Evolutionary conservation across 1,140 invertebrate species (phyloP).

Genomic region (Nasonia giraulti): DNA sequence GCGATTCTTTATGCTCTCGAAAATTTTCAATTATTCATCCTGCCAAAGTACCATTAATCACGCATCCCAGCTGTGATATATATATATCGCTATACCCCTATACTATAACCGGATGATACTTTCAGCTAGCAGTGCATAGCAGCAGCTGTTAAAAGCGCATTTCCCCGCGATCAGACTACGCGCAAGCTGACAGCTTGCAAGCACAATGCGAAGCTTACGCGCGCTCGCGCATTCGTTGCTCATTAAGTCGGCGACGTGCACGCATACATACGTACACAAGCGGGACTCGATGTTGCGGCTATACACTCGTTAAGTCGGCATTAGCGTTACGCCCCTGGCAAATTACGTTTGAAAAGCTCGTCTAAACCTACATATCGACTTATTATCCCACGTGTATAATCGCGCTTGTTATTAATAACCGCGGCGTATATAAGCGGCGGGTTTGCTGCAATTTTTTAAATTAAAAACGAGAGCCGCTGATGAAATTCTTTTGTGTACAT

Average conservation of each 20-base stretch:
- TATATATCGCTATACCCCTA: too few species aligned
- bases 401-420: too few species aligned
- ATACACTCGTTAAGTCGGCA: background rate
- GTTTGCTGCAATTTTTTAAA: background rate
- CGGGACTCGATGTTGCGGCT: too few species aligned
- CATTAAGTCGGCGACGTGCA: background rate
- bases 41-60: too few species aligned
- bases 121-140: background rate
- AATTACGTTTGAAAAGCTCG: background rate
- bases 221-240: background rate
- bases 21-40: too few species aligned
- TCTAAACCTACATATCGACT: too few species aligned
- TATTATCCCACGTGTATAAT: too few species aligned
- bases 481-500: slow-evolving; percentile 1
- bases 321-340: background rate
- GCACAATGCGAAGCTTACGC: too few species aligned
- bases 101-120: background rate
- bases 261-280: background rate
- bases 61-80: too few species aligned
- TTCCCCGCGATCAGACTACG: background rate
- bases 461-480: background rate
- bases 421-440: background rate
- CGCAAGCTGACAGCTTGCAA: background rate
- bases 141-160: slow-evolving; percentile 1
- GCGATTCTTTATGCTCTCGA: too few species aligned